A percentile compares a stretch with the other conserved stretches of the same genome.
Evolutionary conservation across 2,113 vertebrate species (phyloP).

Genomic region (Neogale vison): DNA sequence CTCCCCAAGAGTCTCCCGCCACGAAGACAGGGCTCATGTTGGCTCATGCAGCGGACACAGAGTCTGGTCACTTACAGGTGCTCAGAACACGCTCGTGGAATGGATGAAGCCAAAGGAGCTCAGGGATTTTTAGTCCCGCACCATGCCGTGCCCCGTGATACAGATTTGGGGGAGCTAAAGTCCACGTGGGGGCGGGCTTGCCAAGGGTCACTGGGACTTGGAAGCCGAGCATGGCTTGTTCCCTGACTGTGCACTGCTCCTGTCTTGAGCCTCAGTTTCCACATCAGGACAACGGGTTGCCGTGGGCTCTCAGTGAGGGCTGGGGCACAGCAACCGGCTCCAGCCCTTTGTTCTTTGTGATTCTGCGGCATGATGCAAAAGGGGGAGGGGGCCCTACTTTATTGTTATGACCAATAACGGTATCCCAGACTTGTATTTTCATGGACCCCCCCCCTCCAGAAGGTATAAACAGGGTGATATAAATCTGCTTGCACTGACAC

Average conservation of each 20-base stretch:
- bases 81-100: background rate
- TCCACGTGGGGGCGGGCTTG: accelerated
- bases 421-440: background rate
- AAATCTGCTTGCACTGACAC: background rate
- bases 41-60: background rate
- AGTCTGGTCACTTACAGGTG: background rate
- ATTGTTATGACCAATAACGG: background rate
- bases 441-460: background rate
- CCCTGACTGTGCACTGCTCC: no score
- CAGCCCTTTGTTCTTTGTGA: background rate
- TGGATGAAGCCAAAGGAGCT: background rate
- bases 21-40: accelerated
- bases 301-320: background rate
- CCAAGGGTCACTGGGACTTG: background rate
- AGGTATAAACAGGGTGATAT: background rate
- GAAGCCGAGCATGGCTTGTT: background rate
- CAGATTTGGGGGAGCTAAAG: background rate
- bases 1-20: background rate
- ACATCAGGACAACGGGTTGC: background rate
- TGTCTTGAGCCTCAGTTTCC: background rate
- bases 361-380: background rate
- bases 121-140: no score
- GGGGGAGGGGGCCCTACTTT: background rate
- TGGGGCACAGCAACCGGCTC: background rate
- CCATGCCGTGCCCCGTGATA: accelerated